phyloP scores from a whole-genome alignment of 2,888 invertebrate genomes.

The Drosophila anomalata region DNA sequence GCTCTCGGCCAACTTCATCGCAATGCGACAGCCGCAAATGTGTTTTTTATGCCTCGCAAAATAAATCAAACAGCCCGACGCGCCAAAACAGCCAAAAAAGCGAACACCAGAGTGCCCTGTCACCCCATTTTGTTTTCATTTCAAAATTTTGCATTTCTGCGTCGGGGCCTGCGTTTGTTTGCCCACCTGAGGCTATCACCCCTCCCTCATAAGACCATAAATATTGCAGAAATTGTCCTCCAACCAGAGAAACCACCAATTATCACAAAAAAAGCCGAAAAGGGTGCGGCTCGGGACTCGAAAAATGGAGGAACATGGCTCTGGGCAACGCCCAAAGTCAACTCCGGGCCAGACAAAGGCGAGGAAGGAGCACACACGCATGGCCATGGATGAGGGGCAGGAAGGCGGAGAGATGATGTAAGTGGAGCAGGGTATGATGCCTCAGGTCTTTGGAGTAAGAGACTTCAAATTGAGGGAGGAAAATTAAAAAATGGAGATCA shows the following conservation, averaged over 20 bases:
- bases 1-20: slow-evolving; percentile 62
- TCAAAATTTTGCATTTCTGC: slow-evolving; percentile 29
- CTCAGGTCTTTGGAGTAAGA: too few species aligned
- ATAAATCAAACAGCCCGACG: slow-evolving; percentile 57
- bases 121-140: slow-evolving; percentile 34
- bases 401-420: slow-evolving; percentile 14
- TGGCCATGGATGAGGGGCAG: slow-evolving; percentile 2
- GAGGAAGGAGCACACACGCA: slow-evolving; percentile 10
- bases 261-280: slow-evolving; percentile 31
- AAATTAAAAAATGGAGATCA: neutral
- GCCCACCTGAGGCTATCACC: slow-evolving; percentile 48
- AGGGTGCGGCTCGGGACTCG: slow-evolving; percentile 50
- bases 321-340: slow-evolving; percentile 33
- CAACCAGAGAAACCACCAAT: slow-evolving; percentile 11
- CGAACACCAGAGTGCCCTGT: slow-evolving; percentile 15
- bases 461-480: neutral
- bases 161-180: slow-evolving; percentile 19
- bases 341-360: neutral
- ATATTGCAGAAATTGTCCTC: slow-evolving; percentile 56
- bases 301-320: slow-evolving; percentile 18
- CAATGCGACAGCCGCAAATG: slow-evolving; percentile 55
- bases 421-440: slow-evolving; percentile 13
- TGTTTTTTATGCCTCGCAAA: slow-evolving; percentile 43
- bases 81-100: slow-evolving; percentile 13
- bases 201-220: slow-evolving; percentile 52